Evolutionary conservation across 1,140 invertebrate genomes (phyloP), one percentile per base, ranked within the genome.

Genomic region (Drosophila baimaii): DNA sequence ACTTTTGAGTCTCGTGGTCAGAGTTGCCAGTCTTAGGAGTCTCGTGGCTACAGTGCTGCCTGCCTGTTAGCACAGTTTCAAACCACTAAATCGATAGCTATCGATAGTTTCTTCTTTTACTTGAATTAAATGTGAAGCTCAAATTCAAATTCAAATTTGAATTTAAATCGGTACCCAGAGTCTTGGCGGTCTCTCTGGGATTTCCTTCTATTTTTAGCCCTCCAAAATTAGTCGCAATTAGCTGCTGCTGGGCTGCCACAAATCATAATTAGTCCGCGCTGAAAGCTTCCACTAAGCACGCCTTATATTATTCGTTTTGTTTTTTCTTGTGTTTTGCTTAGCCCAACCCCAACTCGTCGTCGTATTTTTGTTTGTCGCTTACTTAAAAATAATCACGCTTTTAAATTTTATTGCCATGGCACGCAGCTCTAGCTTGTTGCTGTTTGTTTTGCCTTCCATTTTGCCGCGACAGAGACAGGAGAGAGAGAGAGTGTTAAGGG

Each of bases 371-470:
- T 8, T 29, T 59, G n/a, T 70, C 46, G 44, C 33, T 69, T 66
- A 33, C 62, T 76, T 72, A 54, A 56, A 84, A 84, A 77, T 84
- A 84, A 88, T 88, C 65, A 82, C 70, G 65, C 83, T 79, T 69
- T 86, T 77, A 84, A 81, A 85, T 84, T 84, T 84, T 81, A 84
- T 84, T 84, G 59, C 81, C 66, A 35, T 49, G 57, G 65, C 64
- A 54, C 78, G 62, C 49, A 37, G 39, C 41, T 58, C 41, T 58
- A 62, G 81, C 80, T 82, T 79, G 76, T 80, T 68, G 79, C 76
- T 51, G 76, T 82, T 82, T 66, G 46, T 68, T 64, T 59, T 65
- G 46, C 51, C 27, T 63, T 21, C 27, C 29, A 23, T 25, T 59
- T 31, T 49, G 35, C 35, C 29, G 25, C 35, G 15, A 37, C 33